These are phyloP conservation scores for Macroteleia sp. DNA, from an alignment of 2,888 invertebrate genomes.

Conservation along the genomic window DNA sequence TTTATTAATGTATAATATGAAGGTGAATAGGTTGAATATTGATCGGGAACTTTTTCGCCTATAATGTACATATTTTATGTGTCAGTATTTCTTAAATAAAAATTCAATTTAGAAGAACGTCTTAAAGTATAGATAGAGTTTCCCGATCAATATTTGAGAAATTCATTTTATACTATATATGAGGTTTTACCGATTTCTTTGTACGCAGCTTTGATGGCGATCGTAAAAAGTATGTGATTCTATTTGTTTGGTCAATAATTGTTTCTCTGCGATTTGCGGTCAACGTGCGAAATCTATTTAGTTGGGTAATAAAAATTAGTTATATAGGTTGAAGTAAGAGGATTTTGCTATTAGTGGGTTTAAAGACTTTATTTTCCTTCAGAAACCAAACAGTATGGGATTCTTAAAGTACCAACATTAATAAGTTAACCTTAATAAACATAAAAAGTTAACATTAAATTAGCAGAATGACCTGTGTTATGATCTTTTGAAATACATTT, in stretches of 20 bases:
- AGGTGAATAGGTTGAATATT: constrained; percentile 19
- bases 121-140: constrained; percentile 21
- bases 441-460: too few species aligned
- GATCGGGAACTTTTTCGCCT: constrained; percentile 5
- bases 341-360: too few species aligned
- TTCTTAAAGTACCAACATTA: too few species aligned
- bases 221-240: constrained; percentile 66
- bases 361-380: too few species aligned
- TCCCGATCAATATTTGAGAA: constrained; percentile 38
- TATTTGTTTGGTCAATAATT: constrained; percentile 59
- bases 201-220: constrained; percentile 65
- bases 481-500: too few species aligned
- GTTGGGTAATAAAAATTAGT: neutral
- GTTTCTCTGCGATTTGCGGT: constrained; percentile 42
- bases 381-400: too few species aligned
- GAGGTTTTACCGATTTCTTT: constrained; percentile 58
- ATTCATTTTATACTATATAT: constrained; percentile 47
- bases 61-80: neutral
- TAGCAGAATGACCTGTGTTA: too few species aligned
- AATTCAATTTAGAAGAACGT: neutral
- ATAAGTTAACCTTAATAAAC: too few species aligned
- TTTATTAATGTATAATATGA: constrained; percentile 48
- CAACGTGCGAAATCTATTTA: constrained; percentile 28
- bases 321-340: neutral
- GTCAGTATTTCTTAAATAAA: too few species aligned